Percentiles rank a stretch among this genome's conserved stretches.
These are phyloP conservation scores for Brachionus koreanus DNA, from an alignment of 1,140 invertebrate species.

Conservation along the genomic window DNA sequence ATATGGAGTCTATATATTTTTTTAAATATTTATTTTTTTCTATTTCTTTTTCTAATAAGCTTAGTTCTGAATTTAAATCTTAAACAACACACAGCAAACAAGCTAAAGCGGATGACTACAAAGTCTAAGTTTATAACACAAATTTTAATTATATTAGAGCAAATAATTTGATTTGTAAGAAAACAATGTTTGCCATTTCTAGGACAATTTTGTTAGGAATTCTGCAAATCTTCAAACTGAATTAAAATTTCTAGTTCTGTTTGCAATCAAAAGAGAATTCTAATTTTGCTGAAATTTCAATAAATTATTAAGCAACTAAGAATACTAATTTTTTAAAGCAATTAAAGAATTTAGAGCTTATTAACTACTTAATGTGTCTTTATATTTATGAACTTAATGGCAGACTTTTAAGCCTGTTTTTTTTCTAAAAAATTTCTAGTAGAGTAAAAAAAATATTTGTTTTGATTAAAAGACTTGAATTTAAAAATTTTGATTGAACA, in stretches of 20 bases:
- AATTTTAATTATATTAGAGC: neutral
- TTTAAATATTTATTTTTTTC: neutral
- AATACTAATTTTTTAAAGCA: too few species aligned
- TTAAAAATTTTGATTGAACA: neutral
- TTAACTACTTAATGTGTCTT: too few species aligned
- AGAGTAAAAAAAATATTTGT: too few species aligned
- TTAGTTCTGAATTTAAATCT: neutral
- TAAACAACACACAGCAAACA: neutral
- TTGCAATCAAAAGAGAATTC: neutral
- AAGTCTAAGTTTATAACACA: neutral
- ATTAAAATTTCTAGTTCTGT: neutral
- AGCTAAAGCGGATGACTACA: neutral
- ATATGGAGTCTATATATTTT: too few species aligned
- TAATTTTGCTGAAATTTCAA: neutral
- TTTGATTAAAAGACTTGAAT: neutral
- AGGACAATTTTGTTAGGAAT: neutral
- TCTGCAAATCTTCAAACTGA: neutral
- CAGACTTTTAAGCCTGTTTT: too few species aligned
- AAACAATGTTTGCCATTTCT: neutral
- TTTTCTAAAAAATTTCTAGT: too few species aligned
- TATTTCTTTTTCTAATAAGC: neutral
- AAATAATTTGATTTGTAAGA: neutral
- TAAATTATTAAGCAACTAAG: too few species aligned
- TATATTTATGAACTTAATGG: neutral
- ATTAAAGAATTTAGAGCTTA: too few species aligned